Percentiles rank a stretch among this genome's conserved stretches.
Evolutionary conservation across 2,888 invertebrate genomes (phyloP).

Genomic region (Metallyticus violacea): DNA sequence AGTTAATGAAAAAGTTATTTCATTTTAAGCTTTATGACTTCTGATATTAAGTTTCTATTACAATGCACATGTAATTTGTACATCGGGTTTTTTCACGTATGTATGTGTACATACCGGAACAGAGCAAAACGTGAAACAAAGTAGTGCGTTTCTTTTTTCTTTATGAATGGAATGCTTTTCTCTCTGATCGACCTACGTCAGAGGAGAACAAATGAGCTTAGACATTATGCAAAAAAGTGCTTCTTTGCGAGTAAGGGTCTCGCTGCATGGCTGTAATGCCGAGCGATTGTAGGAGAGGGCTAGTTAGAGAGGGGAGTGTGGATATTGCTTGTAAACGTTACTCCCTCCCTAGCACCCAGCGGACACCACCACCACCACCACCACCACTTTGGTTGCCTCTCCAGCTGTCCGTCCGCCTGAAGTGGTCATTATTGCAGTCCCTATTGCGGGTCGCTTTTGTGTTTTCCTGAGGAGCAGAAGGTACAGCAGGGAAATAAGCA

Average conservation of each 20-base stretch:
- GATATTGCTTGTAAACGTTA: conserved; percentile 7
- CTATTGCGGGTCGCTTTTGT: neutral
- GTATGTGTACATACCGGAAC: no score
- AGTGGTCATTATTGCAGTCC: conserved; percentile 11
- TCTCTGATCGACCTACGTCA: neutral
- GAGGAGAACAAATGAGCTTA: neutral
- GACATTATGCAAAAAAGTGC: neutral
- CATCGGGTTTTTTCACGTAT: no score
- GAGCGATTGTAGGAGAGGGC: no score
- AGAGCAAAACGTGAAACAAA: no score
- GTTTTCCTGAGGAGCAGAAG: no score
- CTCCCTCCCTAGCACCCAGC: neutral
- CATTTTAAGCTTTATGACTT: no score
- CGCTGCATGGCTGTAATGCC: no score
- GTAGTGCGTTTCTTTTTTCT: no score
- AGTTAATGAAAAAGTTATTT: no score
- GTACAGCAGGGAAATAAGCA: no score
- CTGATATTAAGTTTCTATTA: no score
- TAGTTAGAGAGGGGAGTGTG: neutral
- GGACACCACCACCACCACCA: neutral
- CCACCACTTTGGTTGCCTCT: neutral
- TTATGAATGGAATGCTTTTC: neutral
- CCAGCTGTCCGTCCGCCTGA: neutral
- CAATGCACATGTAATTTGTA: no score
- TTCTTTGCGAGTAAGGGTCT: neutral